Percentiles rank a stretch among this genome's conserved stretches.
Conservation (phyloP, 2,888 invertebrate genomes). For the Fragum fragum region DNA sequence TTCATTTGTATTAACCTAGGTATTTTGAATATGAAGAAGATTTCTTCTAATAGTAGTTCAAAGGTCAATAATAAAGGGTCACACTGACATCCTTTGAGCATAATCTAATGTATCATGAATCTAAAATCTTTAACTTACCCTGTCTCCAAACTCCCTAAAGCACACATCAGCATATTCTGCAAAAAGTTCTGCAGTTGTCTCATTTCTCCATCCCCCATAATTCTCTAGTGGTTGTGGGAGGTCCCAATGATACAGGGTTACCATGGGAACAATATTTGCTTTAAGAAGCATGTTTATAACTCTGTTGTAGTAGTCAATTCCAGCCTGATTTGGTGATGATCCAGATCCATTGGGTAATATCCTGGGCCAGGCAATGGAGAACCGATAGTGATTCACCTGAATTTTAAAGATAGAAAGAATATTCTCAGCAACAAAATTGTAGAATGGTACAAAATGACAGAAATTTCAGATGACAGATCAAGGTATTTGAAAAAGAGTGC, state of each 20-base stretch:
- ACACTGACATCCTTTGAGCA: too few species aligned
- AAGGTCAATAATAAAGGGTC: too few species aligned
- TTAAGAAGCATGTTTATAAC: conserved; percentile 91
- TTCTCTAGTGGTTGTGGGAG: conserved; percentile 83
- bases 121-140: conserved; percentile 78
- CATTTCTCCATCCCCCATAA: conserved; percentile 86
- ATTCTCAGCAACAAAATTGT: too few species aligned
- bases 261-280: conserved; percentile 89
- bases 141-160: conserved; percentile 86
- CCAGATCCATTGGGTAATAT: conserved; percentile 89
- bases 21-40: too few species aligned
- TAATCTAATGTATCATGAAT: too few species aligned
- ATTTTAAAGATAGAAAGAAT: neutral
- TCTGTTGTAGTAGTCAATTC: conserved; percentile 92
- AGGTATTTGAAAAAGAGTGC: too few species aligned
- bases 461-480: too few species aligned
- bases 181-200: conserved; percentile 80
- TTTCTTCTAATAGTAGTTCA: too few species aligned
- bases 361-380: conserved; percentile 91
- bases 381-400: conserved; percentile 83
- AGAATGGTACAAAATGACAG: too few species aligned
- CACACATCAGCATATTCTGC: conserved; percentile 85
- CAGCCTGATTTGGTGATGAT: conserved; percentile 88
- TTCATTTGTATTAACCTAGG: too few species aligned
- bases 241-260: conserved; percentile 88